Percentiles rank a stretch among this genome's conserved stretches.
phyloP scores from a whole-genome alignment of 1,140 invertebrate species.

The Pachyrhynchus sulphureomaculatus region DNA sequence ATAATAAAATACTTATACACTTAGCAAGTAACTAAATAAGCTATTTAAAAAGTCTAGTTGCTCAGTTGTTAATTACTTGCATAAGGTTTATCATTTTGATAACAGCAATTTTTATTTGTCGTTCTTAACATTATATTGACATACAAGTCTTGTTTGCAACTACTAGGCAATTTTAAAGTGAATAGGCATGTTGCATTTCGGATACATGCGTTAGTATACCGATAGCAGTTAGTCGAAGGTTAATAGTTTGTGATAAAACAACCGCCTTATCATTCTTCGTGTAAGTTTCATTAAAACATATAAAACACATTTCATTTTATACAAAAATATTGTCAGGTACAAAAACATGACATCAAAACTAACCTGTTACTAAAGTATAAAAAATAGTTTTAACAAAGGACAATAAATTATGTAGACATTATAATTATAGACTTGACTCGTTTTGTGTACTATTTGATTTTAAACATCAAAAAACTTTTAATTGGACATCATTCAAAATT shows the following conservation, averaged over 20 bases:
- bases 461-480: neutral
- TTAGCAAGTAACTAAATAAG: too few species aligned
- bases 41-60: too few species aligned
- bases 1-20: too few species aligned
- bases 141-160: conserved; percentile 6
- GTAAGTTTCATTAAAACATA: conserved; percentile 17
- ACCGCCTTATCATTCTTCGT: conserved; percentile 24
- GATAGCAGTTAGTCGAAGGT: conserved; percentile 24
- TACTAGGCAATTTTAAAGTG: conserved; percentile 22
- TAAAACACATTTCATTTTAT: conserved; percentile 20
- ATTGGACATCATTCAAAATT: too few species aligned
- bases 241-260: conserved; percentile 20
- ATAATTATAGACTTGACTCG: neutral
- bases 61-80: neutral
- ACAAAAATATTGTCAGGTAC: neutral
- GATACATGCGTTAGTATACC: conserved; percentile 8
- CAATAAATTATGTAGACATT: neutral
- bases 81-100: neutral
- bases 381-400: neutral
- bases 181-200: conserved; percentile 25
- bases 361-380: neutral
- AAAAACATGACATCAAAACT: conserved; percentile 1
- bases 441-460: neutral
- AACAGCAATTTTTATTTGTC: neutral
- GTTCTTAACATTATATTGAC: neutral